A percentile compares a stretch with the other conserved stretches of the same genome.
Evolutionary conservation across 2,888 invertebrate genomes (phyloP).

Genomic region (Acanthosoma haemorrhoidale): DNA sequence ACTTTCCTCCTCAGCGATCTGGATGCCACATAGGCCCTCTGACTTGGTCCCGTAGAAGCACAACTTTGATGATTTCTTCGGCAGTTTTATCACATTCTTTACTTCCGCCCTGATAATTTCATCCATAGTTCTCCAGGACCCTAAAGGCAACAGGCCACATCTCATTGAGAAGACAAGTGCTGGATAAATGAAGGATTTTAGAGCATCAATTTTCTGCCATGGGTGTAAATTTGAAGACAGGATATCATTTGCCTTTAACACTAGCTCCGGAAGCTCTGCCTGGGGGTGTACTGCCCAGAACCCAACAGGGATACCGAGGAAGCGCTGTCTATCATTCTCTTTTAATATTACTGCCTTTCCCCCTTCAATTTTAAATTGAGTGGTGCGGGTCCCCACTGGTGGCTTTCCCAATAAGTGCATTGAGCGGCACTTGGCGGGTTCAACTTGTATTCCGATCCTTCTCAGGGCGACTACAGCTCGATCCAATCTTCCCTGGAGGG

Average conservation of each 20-base stretch:
- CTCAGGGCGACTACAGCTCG: neutral
- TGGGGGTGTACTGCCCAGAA: conserved; percentile 6
- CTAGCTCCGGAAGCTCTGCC: neutral
- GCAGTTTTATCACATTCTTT: conserved; percentile 5
- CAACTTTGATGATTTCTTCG: conserved; percentile 21
- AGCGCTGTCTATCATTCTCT: conserved; percentile 14
- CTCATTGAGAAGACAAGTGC: conserved; percentile 7
- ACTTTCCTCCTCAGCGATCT: no score
- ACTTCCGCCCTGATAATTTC: conserved; percentile 21
- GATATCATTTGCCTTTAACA: neutral
- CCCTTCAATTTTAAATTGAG: neutral
- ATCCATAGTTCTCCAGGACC: conserved; percentile 17
- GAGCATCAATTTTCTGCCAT: neutral
- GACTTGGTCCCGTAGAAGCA: conserved; percentile 20
- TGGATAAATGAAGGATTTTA: neutral
- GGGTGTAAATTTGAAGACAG: neutral
- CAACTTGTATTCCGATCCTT: neutral
- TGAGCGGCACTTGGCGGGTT: conserved; percentile 1
- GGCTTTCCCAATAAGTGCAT: no score
- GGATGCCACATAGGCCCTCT: conserved; percentile 22
- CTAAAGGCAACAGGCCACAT: neutral
- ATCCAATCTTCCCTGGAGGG: neutral
- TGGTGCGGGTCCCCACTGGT: neutral
- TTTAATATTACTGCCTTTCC: neutral
- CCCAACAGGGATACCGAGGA: conserved; percentile 23